Evolutionary conservation across 2,888 invertebrate species (phyloP).

Genomic region (Nezara viridula): DNA sequence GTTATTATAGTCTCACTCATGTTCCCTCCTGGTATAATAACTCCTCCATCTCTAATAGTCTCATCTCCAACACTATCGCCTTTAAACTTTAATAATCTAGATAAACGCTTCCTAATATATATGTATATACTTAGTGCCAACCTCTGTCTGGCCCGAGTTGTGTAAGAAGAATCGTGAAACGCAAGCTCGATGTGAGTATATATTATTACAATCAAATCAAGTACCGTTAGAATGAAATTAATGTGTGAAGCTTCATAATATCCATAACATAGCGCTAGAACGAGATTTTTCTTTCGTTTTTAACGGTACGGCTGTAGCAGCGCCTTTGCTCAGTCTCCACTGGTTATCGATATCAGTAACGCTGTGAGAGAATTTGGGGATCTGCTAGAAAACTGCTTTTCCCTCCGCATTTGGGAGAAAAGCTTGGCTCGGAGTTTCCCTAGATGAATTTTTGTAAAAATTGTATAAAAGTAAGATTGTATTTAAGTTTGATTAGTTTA

Average conservation of each 20-base stretch:
- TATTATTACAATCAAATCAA: background rate
- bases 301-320: no score
- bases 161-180: background rate
- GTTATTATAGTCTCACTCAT: background rate
- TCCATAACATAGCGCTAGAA: background rate
- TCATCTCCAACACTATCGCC: background rate
- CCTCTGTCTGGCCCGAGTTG: background rate
- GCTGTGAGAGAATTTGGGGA: no score
- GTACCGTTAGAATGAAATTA: background rate
- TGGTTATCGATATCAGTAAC: no score
- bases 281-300: no score
- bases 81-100: background rate
- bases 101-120: conserved; percentile 1
- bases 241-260: background rate
- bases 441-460: no score
- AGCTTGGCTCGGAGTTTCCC: no score
- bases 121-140: background rate
- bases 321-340: no score
- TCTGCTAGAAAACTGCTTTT: no score
- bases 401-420: no score
- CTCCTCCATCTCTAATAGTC: conserved; percentile 3
- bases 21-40: background rate
- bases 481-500: no score
- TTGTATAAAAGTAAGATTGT: no score
- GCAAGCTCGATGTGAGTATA: background rate